Conservation (phyloP, 2,888 invertebrate genomes). For the Acanthosepion lycidas region DNA sequence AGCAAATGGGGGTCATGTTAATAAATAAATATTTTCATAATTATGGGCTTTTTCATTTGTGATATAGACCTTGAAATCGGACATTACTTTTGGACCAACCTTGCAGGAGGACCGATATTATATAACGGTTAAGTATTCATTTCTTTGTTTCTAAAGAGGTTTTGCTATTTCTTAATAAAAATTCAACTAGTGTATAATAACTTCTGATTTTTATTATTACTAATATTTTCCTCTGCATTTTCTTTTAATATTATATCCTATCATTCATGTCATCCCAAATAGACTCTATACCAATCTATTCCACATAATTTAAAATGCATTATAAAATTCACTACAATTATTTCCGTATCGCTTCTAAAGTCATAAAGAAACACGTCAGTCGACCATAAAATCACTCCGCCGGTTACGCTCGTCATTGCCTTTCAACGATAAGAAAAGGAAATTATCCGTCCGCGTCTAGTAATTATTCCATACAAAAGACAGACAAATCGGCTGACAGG, state of each 20-base stretch:
- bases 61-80: too few relatives aligned
- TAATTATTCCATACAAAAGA: not conserved
- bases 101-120: too few relatives aligned
- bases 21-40: too few relatives aligned
- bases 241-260: not conserved
- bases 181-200: too few relatives aligned
- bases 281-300: not conserved
- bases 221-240: not conserved
- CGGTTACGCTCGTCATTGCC: not conserved
- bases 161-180: too few relatives aligned
- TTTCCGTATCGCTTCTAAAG: not conserved
- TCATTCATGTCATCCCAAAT: not conserved
- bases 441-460: not conserved
- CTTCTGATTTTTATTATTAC: not conserved
- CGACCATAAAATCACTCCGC: constrained; percentile 33
- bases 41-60: too few relatives aligned
- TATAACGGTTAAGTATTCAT: too few relatives aligned
- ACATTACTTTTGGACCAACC: too few relatives aligned
- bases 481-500: not conserved
- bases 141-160: too few relatives aligned
- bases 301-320: not conserved
- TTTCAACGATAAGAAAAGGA: not conserved
- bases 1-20: too few relatives aligned
- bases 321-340: not conserved
- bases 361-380: not conserved